A percentile compares a stretch with the other conserved stretches of the same genome.
phyloP scores from a whole-genome alignment of 2,888 invertebrate species.

The Catocala fraxini region DNA sequence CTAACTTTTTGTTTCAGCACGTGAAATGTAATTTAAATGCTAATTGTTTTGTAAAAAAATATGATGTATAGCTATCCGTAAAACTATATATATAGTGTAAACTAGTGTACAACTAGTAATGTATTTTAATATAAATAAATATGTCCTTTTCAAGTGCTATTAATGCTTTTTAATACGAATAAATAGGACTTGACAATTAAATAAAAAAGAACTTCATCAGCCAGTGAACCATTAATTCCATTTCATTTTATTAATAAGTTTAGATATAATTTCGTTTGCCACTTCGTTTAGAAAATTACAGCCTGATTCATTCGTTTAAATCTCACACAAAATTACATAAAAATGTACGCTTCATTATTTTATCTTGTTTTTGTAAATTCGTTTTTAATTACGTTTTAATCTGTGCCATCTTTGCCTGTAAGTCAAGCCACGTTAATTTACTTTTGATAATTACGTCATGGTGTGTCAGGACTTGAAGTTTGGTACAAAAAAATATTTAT shows the following conservation, averaged over 20 bases:
- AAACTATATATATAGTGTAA: too few species aligned
- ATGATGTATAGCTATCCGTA: too few species aligned
- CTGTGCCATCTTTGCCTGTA: constrained; percentile 19
- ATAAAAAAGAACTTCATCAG: too few species aligned
- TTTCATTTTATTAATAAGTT: background rate
- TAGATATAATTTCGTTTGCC: background rate
- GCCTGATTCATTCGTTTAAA: background rate
- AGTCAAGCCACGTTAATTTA: constrained; percentile 39
- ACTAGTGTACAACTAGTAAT: too few species aligned
- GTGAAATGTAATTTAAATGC: too few species aligned
- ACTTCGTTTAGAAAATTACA: background rate
- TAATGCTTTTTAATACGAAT: too few species aligned
- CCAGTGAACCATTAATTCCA: too few species aligned
- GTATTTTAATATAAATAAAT: too few species aligned
- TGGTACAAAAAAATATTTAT: background rate
- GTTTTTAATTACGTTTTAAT: constrained; percentile 45
- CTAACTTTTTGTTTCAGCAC: too few species aligned
- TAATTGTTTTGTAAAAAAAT: too few species aligned
- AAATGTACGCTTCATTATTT: constrained; percentile 28
- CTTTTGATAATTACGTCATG: constrained; percentile 23
- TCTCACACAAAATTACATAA: constrained; percentile 21
- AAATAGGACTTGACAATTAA: too few species aligned
- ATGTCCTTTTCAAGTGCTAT: too few species aligned
- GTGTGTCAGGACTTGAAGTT: background rate
- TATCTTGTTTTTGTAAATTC: constrained; percentile 23